Evolutionary conservation across 2,797 vertebrate species (phyloP).

Genomic region (Etheostoma perlongum): DNA sequence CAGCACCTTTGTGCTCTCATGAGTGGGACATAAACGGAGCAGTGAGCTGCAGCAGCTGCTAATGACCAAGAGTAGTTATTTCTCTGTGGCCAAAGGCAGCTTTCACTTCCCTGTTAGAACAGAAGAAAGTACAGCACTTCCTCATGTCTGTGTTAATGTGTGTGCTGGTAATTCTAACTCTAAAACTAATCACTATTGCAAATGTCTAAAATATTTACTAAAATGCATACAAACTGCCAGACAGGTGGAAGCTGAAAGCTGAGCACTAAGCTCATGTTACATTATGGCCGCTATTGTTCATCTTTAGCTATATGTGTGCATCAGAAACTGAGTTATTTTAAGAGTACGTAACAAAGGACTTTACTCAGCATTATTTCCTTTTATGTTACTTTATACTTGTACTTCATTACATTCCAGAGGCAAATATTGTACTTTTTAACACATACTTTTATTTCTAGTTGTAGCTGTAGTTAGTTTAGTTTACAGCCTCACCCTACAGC

Average conservation of each 20-base stretch:
- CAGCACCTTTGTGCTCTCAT: not conserved
- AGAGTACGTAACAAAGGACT: not conserved
- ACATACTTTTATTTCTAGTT: not conserved
- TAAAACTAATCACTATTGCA: not conserved
- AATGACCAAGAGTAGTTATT: constrained; percentile 31
- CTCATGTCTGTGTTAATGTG: constrained; percentile 50
- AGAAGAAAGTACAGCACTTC: constrained; percentile 67
- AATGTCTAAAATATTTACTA: not conserved
- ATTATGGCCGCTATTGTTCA: not conserved
- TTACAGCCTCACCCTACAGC: not conserved
- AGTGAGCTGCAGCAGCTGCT: constrained; percentile 36
- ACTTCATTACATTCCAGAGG: not conserved
- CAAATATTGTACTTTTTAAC: not conserved
- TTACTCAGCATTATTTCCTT: not conserved
- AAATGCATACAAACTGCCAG: constrained; percentile 4
- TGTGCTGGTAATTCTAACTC: not conserved
- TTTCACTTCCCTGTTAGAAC: constrained; percentile 72
- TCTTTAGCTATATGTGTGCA: not conserved
- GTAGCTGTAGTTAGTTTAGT: not conserved
- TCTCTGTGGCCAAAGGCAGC: constrained; percentile 21
- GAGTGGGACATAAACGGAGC: constrained; percentile 9
- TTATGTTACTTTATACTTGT: not conserved
- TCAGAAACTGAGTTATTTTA: not conserved
- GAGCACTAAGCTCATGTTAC: not conserved
- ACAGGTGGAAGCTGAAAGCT: not conserved